These are phyloP conservation scores for Varanus komodoensis DNA, from an alignment of 2,113 vertebrate genomes.

Conservation along the genomic window DNA sequence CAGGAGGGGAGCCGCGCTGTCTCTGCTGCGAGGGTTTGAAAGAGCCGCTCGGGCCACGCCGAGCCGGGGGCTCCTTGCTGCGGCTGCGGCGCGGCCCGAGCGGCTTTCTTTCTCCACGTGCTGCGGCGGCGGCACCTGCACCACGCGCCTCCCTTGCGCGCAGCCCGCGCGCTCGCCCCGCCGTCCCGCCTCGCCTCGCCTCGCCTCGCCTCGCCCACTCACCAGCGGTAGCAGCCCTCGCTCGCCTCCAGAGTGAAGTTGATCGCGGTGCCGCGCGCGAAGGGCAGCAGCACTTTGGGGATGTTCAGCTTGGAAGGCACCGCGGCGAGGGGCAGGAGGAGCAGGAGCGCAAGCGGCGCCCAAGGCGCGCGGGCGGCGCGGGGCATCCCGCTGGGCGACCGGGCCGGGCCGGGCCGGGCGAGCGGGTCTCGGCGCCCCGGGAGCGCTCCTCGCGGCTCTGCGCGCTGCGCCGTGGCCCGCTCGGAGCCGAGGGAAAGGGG, in stretches of 20 bases:
- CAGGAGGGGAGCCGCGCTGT: background rate
- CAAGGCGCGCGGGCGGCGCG: background rate
- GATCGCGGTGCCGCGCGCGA: slow-evolving; percentile 85
- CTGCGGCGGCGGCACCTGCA: background rate
- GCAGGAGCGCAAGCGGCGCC: slow-evolving; percentile 21
- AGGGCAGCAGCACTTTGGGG: slow-evolving; percentile 92
- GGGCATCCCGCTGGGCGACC: slow-evolving; percentile 50
- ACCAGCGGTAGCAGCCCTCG: slow-evolving; percentile 96
- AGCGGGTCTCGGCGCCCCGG: background rate
- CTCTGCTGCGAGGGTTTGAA: too few relatives aligned
- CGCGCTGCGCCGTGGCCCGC: background rate
- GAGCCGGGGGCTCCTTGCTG: background rate
- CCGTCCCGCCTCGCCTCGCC: background rate
- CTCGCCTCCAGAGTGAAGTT: slow-evolving; percentile 93
- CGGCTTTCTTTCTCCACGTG: background rate
- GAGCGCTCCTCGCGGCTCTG: background rate
- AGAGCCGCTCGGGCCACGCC: too few relatives aligned
- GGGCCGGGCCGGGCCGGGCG: background rate
- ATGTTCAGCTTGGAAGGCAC: slow-evolving; percentile 87
- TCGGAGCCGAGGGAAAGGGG: background rate
- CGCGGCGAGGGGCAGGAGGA: slow-evolving; percentile 11
- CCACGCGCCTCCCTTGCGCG: background rate
- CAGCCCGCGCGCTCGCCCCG: background rate
- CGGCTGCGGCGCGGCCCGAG: background rate
- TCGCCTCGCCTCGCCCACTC: slow-evolving; percentile 67